Conservation (phyloP, 1,140 invertebrate genomes). For the Eciton burchellii region DNA sequence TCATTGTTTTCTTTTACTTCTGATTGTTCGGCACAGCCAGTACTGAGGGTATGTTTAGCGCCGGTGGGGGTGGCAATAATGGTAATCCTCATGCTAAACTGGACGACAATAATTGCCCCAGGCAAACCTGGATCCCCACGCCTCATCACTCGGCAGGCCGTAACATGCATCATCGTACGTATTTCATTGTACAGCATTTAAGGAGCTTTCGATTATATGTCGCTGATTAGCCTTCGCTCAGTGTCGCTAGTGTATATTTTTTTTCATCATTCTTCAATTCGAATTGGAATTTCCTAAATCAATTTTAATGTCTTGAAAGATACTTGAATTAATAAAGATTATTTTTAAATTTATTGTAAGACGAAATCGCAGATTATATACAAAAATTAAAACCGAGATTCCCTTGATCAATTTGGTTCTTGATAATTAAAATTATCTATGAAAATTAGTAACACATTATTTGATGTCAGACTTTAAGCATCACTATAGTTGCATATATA, state of each 20-base stretch:
- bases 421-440: too few species aligned
- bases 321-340: neutral
- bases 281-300: constrained; percentile 14
- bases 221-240: constrained; percentile 69
- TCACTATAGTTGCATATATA: too few species aligned
- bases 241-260: constrained; percentile 43
- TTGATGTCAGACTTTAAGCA: too few species aligned
- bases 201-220: constrained; percentile 57
- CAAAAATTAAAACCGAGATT: too few species aligned
- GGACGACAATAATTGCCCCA: constrained; percentile 84
- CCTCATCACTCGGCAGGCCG: constrained; percentile 83
- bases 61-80: constrained; percentile 80
- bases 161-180: constrained; percentile 85
- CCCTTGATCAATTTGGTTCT: too few species aligned
- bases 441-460: too few species aligned
- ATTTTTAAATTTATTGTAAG: constrained; percentile 8
- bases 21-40: constrained; percentile 82
- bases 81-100: constrained; percentile 83
- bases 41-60: constrained; percentile 84
- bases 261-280: constrained; percentile 11
- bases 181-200: constrained; percentile 73
- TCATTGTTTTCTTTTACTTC: constrained; percentile 80
- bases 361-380: neutral
- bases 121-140: constrained; percentile 84
- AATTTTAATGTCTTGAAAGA: constrained; percentile 22